phyloP scores from a whole-genome alignment of 2,113 vertebrate species.

The Poecilia latipinna region DNA sequence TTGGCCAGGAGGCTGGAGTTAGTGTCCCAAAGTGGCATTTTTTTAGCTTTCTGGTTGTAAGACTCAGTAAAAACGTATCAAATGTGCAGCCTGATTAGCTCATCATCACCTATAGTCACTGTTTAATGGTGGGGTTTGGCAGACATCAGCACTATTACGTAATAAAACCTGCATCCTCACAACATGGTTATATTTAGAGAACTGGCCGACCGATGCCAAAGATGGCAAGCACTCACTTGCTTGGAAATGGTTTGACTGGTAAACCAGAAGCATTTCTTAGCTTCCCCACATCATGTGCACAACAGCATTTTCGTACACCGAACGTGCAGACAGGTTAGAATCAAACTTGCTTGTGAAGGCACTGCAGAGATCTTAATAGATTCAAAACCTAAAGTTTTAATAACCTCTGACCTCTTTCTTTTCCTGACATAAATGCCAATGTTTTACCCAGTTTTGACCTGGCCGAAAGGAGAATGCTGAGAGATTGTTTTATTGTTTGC shows the following conservation, averaged over 20 bases:
- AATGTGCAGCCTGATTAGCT: background rate
- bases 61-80: background rate
- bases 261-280: background rate
- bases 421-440: background rate
- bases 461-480: background rate
- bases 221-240: background rate
- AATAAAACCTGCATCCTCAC: slow-evolving; percentile 16
- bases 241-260: background rate
- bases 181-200: slow-evolving; percentile 15
- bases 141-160: slow-evolving; percentile 1
- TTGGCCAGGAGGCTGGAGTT: background rate
- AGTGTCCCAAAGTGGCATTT: background rate
- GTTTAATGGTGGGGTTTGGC: slow-evolving; percentile 15
- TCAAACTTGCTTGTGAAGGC: background rate
- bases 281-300: background rate
- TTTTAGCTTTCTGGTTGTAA: background rate
- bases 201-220: background rate
- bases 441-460: too few species aligned
- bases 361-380: background rate
- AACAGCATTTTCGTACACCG: background rate
- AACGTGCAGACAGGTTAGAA: background rate
- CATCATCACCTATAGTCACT: background rate
- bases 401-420: background rate
- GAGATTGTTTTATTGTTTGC: background rate
- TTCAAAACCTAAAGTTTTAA: background rate